phyloP scores from a whole-genome alignment of 1,140 invertebrate species.

The Lycorma delicatula region DNA sequence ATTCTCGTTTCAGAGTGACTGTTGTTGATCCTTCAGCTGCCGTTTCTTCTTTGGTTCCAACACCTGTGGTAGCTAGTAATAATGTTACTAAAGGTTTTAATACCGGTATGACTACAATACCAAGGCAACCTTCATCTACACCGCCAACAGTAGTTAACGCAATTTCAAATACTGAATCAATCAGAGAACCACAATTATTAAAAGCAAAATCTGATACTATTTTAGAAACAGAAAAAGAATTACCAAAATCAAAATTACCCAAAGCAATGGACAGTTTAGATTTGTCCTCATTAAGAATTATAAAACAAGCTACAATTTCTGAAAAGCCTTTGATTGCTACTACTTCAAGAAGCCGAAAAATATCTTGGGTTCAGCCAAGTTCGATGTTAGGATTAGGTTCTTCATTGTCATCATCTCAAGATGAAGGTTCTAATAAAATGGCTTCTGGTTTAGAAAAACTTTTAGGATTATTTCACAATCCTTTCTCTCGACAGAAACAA shows the following conservation, averaged over 20 bases:
- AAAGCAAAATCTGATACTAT: conserved; percentile 17
- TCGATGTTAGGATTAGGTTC: no score
- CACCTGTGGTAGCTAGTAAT: conserved; percentile 16
- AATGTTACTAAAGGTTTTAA: conserved; percentile 24
- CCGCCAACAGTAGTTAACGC: no score
- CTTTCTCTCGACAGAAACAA: conserved; percentile 17
- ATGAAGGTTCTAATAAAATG: conserved; percentile 17
- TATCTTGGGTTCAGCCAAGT: conserved; percentile 21
- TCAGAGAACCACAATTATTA: not conserved
- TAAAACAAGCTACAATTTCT: conserved; percentile 9
- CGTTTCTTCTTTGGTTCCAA: conserved; percentile 7
- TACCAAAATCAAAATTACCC: conserved; percentile 15
- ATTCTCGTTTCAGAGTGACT: conserved; percentile 26
- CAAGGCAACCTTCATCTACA: not conserved
- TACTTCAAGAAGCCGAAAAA: conserved; percentile 18
- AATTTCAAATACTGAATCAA: no score
- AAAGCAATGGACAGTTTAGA: conserved; percentile 17
- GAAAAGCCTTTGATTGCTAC: conserved; percentile 5
- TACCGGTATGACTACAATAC: not conserved
- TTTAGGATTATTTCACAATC: conserved; percentile 30
- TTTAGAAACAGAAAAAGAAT: conserved; percentile 17
- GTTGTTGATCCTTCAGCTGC: conserved; percentile 13
- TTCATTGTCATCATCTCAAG: conserved; percentile 6
- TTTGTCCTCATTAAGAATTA: conserved; percentile 8
- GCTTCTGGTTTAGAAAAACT: conserved; percentile 28